These are phyloP conservation scores for Hybognathus amarus DNA, from an alignment of 2,797 vertebrate genomes.

Conservation along the genomic window DNA sequence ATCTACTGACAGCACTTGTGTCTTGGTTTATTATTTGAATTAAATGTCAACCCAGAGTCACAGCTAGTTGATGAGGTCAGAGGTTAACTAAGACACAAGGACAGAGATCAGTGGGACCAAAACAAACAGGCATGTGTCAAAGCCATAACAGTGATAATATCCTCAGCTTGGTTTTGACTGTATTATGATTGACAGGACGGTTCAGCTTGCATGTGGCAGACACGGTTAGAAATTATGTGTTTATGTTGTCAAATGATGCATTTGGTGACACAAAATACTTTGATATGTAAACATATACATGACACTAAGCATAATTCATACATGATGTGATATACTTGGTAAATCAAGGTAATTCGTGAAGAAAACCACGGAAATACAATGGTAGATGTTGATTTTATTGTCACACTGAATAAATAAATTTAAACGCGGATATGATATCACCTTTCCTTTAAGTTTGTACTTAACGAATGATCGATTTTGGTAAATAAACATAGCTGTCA, in stretches of 20 bases:
- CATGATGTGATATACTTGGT: background rate
- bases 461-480: background rate
- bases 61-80: background rate
- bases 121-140: background rate
- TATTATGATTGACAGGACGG: background rate
- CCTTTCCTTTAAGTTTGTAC: background rate
- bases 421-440: background rate
- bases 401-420: background rate
- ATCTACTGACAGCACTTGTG: background rate
- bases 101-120: background rate
- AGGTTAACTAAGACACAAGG: slow-evolving; percentile 8
- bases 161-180: background rate
- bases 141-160: background rate
- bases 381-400: background rate
- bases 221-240: background rate
- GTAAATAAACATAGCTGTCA: slow-evolving; percentile 18
- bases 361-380: background rate
- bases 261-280: background rate
- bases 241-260: background rate
- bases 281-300: background rate
- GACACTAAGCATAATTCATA: background rate
- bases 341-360: background rate
- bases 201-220: background rate
- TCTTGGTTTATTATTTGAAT: slow-evolving; percentile 26
- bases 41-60: background rate